These are phyloP conservation scores for Linnaemya vulpina DNA, from an alignment of 2,888 invertebrate genomes.

Conservation along the genomic window DNA sequence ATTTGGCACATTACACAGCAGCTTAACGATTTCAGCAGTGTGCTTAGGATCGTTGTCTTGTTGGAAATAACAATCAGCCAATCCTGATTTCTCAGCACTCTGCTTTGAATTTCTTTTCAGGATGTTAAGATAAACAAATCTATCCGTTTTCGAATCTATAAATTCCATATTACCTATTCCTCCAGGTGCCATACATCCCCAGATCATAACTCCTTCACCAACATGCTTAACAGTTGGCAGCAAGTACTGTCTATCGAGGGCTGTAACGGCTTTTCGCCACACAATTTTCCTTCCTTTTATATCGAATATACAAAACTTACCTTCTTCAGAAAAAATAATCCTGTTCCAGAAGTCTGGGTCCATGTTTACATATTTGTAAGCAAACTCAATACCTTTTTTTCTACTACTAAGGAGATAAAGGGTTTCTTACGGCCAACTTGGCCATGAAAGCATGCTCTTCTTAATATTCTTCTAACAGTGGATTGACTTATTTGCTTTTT, in stretches of 20 bases:
- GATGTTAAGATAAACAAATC: constrained; percentile 4
- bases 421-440: too few relatives aligned
- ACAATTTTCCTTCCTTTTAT: background rate
- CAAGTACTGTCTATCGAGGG: too few relatives aligned
- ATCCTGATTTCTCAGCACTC: constrained; percentile 8
- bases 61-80: background rate
- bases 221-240: background rate
- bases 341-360: background rate
- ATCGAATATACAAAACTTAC: constrained; percentile 4
- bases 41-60: too few relatives aligned
- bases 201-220: background rate
- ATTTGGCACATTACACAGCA: constrained; percentile 10
- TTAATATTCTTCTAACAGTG: too few relatives aligned
- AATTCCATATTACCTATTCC: too few relatives aligned
- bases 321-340: too few relatives aligned
- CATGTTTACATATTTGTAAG: background rate
- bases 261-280: background rate
- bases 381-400: background rate
- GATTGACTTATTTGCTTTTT: too few relatives aligned
- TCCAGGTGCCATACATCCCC: background rate
- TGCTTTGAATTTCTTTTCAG: background rate
- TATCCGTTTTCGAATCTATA: too few relatives aligned
- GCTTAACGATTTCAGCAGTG: background rate
- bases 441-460: too few relatives aligned
- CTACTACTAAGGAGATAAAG: too few relatives aligned